Conservation (phyloP, 2,888 invertebrate species). For the Anorthoa munda region DNA sequence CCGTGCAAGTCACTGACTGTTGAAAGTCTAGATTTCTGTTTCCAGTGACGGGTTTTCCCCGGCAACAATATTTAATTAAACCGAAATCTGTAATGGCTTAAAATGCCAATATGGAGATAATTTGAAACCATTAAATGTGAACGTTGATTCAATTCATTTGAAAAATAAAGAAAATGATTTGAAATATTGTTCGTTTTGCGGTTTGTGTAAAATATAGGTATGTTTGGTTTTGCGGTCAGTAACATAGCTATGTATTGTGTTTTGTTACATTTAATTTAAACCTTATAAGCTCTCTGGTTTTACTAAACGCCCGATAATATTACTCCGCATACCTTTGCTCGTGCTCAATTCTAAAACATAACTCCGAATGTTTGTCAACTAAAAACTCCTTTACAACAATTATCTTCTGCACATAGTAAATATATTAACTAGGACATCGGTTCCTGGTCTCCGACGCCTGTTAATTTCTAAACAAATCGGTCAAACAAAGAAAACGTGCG, state of each 20-base stretch:
- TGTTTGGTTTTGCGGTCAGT: slow-evolving; percentile 31
- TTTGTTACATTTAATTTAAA: slow-evolving; percentile 1
- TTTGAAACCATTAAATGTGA: not conserved
- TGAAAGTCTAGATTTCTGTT: slow-evolving; percentile 53
- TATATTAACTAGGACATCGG: slow-evolving; percentile 57
- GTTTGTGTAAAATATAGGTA: not conserved
- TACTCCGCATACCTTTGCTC: not conserved
- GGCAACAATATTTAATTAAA: slow-evolving; percentile 25
- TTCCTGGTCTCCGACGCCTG: slow-evolving; percentile 63
- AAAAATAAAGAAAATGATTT: slow-evolving; percentile 7
- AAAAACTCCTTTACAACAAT: slow-evolving; percentile 50
- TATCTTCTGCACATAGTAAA: slow-evolving; percentile 53
- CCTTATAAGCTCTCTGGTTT: not conserved
- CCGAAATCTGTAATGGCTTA: slow-evolving; percentile 1
- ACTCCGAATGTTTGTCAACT: slow-evolving; percentile 28
- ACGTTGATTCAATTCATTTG: not conserved
- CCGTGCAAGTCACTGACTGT: slow-evolving; percentile 38
- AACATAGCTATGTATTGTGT: not conserved
- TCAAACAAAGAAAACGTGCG: slow-evolving; percentile 73
- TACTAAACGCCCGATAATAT: not conserved
- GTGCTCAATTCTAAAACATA: too few relatives aligned
- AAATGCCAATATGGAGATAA: slow-evolving; percentile 12
- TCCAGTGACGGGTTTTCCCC: slow-evolving; percentile 41
- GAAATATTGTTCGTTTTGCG: slow-evolving; percentile 1
- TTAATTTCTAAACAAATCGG: slow-evolving; percentile 76